Base-by-base conservation (phyloP, 2,113 vertebrate genomes). In the Siniperca knerii region DNA sequence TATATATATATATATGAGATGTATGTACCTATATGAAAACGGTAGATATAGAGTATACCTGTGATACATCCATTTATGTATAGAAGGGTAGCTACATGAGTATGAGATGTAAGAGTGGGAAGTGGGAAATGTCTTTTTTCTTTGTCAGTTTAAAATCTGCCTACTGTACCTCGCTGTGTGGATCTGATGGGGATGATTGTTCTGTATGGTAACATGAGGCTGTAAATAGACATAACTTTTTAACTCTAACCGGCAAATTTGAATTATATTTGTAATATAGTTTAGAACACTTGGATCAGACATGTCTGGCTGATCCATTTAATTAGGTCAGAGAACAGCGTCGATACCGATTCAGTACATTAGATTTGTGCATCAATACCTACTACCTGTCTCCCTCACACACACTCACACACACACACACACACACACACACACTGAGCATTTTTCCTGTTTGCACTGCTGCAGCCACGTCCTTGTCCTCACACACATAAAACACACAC, bases 401-500 rank as follows among this genome's bases (percentile, higher is more conserved):
- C 46, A 52, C 29, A 48, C 70, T 42, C 8, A 6, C 18, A 70
- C 46, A 52, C 29, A 71, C 25, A 72, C 69, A 72, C 70, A 73
- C 58, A 68, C 66, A 61, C 66, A 70, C 58, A 73, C 62, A 75
- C 40, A 78, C 60, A 68, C 66, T 29, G 0, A 46, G 8, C 52
- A 54, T 15, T 44, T 29, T 68, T 16, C 20, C 12, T 55, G 29
- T 46, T 76, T 60, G 64, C 46, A 50, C 73, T 57, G 67, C 71
- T 83, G 62, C 65, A 6, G 21, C 65, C 48, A 64, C 79, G 75
- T 84, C 84, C 80, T 89, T 86, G 83, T 69, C 10, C 77, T 65
- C 46, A 76, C 66, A 72, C 55, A 65, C 6, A 48, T 37, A 48
- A 46, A 70, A 73, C 71, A 62, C 67, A 58, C 61, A 58, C n/a